These are phyloP conservation scores for Limnephilus lunatus DNA, from an alignment of 2,888 invertebrate species.

Conservation along the genomic window DNA sequence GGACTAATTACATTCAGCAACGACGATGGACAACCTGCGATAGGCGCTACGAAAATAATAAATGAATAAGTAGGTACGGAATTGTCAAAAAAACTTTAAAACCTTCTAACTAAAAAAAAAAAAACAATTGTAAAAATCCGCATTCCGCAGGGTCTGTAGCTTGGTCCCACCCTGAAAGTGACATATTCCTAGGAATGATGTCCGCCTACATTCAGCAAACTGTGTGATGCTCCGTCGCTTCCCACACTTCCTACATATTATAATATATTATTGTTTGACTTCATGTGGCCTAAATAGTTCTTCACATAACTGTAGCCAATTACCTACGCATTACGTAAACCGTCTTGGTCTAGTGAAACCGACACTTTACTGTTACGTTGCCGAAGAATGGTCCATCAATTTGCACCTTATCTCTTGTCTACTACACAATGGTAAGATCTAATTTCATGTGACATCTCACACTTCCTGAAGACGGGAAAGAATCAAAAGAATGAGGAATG, in stretches of 20 bases:
- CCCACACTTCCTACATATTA: not conserved
- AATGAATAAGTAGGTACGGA: not conserved
- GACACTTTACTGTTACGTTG: not conserved
- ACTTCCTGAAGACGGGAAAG: not conserved
- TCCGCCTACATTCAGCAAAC: not conserved
- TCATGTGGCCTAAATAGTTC: not conserved
- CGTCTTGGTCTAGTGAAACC: not conserved
- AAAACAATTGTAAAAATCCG: not conserved
- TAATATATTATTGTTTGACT: not conserved
- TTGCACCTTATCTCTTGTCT: not conserved
- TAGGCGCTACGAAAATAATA: not conserved
- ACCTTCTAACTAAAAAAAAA: not conserved
- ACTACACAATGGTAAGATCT: not conserved
- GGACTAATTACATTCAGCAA: not conserved
- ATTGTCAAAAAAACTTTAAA: not conserved
- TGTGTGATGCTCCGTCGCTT: not conserved
- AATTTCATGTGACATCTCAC: not conserved
- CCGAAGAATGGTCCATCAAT: not conserved
- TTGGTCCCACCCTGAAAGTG: not conserved
- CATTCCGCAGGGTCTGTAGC: not conserved
- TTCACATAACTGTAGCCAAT: not conserved
- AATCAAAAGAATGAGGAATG: not conserved
- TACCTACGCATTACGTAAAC: slow-evolving; percentile 2
- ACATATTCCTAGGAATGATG: not conserved
- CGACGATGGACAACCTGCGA: not conserved